These are phyloP conservation scores for Halisarca cf. caerulea DNA, from an alignment of 37 sponge, comb jelly and placozoan genomes.

Conservation along the genomic window DNA sequence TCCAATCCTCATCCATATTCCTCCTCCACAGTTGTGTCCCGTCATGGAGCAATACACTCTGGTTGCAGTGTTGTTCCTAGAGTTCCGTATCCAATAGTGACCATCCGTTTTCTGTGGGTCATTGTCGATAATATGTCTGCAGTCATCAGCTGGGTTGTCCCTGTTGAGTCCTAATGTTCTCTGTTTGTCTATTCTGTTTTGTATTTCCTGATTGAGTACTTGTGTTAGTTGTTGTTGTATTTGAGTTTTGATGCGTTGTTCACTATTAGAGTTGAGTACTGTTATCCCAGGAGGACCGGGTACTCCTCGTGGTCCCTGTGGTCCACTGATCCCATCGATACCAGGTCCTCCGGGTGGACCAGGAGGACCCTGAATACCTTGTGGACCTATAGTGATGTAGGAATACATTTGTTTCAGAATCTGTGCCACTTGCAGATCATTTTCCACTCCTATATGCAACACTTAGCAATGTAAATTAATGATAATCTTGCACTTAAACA, in stretches of 20 bases:
- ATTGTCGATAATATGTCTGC: not conserved
- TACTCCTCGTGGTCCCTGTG: not conserved
- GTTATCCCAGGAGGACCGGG: not conserved
- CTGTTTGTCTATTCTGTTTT: not conserved
- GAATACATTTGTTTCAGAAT: too few species aligned
- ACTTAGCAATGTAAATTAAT: too few species aligned
- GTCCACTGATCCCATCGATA: not conserved
- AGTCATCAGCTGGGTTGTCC: not conserved
- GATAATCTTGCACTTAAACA: too few species aligned
- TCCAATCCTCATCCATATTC: slow-evolving; percentile 21
- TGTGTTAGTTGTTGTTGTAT: not conserved
- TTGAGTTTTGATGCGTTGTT: not conserved
- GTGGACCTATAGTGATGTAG: too few species aligned
- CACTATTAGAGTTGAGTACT: not conserved
- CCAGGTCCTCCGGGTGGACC: slow-evolving; percentile 1
- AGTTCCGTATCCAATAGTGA: not conserved
- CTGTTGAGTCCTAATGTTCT: not conserved
- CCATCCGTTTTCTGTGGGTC: not conserved
- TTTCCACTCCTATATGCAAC: too few species aligned
- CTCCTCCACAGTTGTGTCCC: slow-evolving; percentile 9
- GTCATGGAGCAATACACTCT: not conserved
- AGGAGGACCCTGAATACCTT: not conserved
- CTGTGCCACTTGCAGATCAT: too few species aligned
- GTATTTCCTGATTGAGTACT: not conserved
- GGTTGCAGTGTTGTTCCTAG: not conserved